Evolutionary conservation across 2,888 invertebrate genomes (phyloP).

Genomic region (Gisinianus flammeolus): DNA sequence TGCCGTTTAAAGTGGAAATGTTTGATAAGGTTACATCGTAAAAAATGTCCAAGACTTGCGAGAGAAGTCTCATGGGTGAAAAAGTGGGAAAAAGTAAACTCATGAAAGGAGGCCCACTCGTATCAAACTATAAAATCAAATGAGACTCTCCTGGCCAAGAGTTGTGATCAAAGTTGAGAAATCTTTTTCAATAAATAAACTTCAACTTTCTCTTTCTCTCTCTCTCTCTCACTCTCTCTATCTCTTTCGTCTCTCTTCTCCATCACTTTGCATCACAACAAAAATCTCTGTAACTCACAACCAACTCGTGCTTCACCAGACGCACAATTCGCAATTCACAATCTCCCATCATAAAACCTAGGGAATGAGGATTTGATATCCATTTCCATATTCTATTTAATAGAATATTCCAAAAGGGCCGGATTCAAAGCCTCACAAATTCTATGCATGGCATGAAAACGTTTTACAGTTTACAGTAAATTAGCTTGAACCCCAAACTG

Average conservation of each 20-base stretch:
- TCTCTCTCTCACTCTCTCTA: no score
- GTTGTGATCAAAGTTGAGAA: neutral
- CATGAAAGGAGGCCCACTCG: neutral
- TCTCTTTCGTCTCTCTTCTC: no score
- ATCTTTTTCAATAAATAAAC: neutral
- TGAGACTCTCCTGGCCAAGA: neutral
- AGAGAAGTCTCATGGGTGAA: neutral
- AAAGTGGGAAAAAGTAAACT: neutral
- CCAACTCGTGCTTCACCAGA: no score
- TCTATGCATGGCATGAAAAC: no score
- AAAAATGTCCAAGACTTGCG: neutral
- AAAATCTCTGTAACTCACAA: neutral
- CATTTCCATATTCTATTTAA: no score
- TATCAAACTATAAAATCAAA: neutral
- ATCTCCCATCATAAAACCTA: no score
- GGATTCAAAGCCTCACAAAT: no score
- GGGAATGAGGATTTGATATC: no score
- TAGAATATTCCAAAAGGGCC: no score
- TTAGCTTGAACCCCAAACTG: no score
- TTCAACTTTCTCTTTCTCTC: neutral
- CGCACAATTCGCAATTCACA: no score
- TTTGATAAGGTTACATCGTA: neutral
- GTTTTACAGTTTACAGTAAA: no score
- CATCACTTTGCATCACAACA: neutral
- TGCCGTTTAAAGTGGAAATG: neutral